Conservation (phyloP, 2,113 vertebrate species). For the Corythaixoides concolor region DNA sequence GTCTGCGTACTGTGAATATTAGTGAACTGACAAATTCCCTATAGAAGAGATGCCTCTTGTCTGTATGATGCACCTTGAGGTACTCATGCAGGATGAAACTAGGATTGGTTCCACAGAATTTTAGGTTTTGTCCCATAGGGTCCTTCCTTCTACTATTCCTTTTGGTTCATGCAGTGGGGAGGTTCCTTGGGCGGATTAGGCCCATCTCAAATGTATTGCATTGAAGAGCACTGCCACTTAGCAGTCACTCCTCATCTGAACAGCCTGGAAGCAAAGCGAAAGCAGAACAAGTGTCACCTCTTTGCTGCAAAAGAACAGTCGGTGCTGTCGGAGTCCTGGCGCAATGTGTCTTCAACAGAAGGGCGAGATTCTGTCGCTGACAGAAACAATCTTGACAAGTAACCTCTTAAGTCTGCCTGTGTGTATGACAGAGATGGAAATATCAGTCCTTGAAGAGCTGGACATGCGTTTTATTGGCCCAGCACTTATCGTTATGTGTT, state of each 20-base stretch:
- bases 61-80: not conserved
- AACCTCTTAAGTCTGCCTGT: not conserved
- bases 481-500: not conserved
- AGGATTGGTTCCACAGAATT: not conserved
- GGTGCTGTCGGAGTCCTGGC: not conserved
- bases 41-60: not conserved
- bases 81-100: not conserved
- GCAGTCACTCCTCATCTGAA: not conserved
- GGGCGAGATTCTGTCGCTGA: not conserved
- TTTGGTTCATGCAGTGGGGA: not conserved
- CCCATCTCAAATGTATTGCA: not conserved
- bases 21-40: not conserved
- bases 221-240: not conserved
- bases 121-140: not conserved
- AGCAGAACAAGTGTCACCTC: not conserved
- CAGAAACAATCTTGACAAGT: slow-evolving; percentile 9
- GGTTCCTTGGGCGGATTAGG: not conserved
- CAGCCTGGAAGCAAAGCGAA: not conserved
- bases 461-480: not conserved
- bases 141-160: not conserved
- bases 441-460: not conserved
- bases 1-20: not conserved
- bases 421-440: not conserved
- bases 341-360: not conserved
- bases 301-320: slow-evolving; percentile 5